A percentile compares a stretch with the other conserved stretches of the same genome.
Evolutionary conservation across 1,140 invertebrate genomes (phyloP).

Genomic region (Pseudomyrmex dendroicus): DNA sequence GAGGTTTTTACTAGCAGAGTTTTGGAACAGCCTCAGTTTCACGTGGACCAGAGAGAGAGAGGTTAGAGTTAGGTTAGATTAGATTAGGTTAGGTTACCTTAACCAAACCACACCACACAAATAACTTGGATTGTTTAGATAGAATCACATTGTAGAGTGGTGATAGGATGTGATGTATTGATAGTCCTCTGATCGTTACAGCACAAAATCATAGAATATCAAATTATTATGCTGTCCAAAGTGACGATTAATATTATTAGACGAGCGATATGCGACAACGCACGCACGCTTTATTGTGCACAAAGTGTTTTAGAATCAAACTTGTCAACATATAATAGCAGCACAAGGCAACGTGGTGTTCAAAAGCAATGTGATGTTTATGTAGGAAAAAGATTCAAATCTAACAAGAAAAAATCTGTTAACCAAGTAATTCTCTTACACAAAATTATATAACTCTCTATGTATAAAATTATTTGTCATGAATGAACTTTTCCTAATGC

Average conservation of each 20-base stretch:
- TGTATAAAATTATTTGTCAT: not conserved
- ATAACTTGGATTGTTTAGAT: too few relatives aligned
- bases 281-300: not conserved
- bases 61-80: too few relatives aligned
- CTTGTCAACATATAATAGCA: not conserved
- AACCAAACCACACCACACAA: too few relatives aligned
- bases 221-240: constrained; percentile 33
- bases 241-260: constrained; percentile 29
- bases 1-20: too few relatives aligned
- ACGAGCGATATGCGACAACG: not conserved
- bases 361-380: not conserved
- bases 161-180: too few relatives aligned
- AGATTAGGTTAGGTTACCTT: too few relatives aligned
- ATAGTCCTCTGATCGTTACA: too few relatives aligned
- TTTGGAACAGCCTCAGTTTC: too few relatives aligned
- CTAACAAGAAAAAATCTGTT: not conserved
- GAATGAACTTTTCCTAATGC: too few relatives aligned
- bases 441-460: constrained; percentile 5
- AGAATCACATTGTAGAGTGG: too few relatives aligned
- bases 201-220: not conserved
- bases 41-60: too few relatives aligned
- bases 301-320: not conserved
- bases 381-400: constrained; percentile 36
- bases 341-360: not conserved
- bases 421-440: constrained; percentile 11